These are phyloP conservation scores for Hypocryptadius cinnamomeus DNA, from an alignment of 2,113 vertebrate species.

Conservation along the genomic window DNA sequence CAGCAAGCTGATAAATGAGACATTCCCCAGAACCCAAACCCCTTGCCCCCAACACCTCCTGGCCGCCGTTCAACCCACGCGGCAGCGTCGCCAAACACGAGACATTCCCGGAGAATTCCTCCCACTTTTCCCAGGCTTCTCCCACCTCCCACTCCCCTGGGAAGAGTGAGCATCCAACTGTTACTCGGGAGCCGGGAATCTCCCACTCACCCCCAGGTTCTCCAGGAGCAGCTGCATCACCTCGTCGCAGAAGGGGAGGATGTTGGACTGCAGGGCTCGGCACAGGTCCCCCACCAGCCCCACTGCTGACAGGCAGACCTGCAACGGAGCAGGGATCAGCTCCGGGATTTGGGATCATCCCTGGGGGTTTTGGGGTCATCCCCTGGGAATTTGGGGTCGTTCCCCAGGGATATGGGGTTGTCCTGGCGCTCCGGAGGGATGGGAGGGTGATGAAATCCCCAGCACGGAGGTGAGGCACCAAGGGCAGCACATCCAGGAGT, in stretches of 20 bases:
- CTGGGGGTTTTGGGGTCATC: neutral
- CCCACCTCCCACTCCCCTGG: constrained; percentile 24
- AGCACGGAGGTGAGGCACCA: fast-evolving
- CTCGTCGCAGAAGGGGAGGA: constrained; percentile 94
- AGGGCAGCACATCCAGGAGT: neutral
- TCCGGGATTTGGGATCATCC: fast-evolving
- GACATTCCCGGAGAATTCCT: neutral
- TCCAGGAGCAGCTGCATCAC: constrained; percentile 97
- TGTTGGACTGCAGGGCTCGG: constrained; percentile 90
- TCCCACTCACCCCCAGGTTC: constrained; percentile 89
- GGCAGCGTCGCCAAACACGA: neutral
- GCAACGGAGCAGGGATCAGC: neutral
- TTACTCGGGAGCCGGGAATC: neutral
- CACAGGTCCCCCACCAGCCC: constrained; percentile 95
- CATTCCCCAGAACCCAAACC: neutral
- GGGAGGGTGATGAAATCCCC: neutral
- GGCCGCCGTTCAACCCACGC: neutral
- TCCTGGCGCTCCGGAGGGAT: fast-evolving
- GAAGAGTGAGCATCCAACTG: neutral
- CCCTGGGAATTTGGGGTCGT: neutral
- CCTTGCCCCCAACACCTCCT: neutral
- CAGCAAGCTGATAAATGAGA: fast-evolving
- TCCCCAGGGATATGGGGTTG: too few species aligned
- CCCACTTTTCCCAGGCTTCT: neutral
- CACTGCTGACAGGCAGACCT: constrained; percentile 95